phyloP scores from a whole-genome alignment of 2,113 vertebrate genomes.

The Sinocyclocheilus rhinocerous region DNA sequence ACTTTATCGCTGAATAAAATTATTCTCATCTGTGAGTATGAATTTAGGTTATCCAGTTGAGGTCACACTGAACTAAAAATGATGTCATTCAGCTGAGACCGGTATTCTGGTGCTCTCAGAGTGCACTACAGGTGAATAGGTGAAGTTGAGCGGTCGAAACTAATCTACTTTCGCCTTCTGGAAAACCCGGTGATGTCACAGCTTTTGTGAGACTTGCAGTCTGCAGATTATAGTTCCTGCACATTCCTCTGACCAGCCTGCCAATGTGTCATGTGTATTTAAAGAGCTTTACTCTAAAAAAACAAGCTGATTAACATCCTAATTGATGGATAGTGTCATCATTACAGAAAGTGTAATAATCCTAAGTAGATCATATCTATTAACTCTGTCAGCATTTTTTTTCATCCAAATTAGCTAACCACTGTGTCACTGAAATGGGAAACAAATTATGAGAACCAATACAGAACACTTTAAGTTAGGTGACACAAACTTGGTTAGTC shows the following conservation, averaged over 20 bases:
- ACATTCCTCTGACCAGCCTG: slow-evolving; percentile 34
- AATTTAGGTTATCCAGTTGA: slow-evolving; percentile 23
- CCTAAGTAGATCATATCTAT: background rate
- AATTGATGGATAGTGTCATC: background rate
- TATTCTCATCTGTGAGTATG: background rate
- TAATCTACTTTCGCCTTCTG: slow-evolving; percentile 26
- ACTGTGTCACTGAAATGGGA: background rate
- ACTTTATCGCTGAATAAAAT: slow-evolving; percentile 4
- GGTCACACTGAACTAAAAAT: slow-evolving; percentile 29
- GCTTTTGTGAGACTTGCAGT: slow-evolving; percentile 13
- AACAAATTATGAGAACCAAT: background rate
- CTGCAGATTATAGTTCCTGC: slow-evolving; percentile 45
- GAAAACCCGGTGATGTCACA: slow-evolving; percentile 39
- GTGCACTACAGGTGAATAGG: slow-evolving; percentile 16
- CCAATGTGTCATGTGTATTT: slow-evolving; percentile 39
- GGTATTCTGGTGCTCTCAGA: background rate
- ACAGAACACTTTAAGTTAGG: background rate
- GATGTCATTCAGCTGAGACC: slow-evolving; percentile 46
- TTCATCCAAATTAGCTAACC: background rate
- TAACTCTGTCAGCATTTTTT: slow-evolving; percentile 25
- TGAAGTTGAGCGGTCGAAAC: slow-evolving; percentile 6
- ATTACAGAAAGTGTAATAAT: background rate
- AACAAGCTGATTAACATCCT: slow-evolving; percentile 3
- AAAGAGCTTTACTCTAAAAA: slow-evolving; percentile 26
- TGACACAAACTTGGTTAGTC: slow-evolving; percentile 3